Percentiles rank a stretch among this genome's conserved stretches.
phyloP scores from a whole-genome alignment of 1,140 invertebrate genomes.

The Octopus sinensis region DNA sequence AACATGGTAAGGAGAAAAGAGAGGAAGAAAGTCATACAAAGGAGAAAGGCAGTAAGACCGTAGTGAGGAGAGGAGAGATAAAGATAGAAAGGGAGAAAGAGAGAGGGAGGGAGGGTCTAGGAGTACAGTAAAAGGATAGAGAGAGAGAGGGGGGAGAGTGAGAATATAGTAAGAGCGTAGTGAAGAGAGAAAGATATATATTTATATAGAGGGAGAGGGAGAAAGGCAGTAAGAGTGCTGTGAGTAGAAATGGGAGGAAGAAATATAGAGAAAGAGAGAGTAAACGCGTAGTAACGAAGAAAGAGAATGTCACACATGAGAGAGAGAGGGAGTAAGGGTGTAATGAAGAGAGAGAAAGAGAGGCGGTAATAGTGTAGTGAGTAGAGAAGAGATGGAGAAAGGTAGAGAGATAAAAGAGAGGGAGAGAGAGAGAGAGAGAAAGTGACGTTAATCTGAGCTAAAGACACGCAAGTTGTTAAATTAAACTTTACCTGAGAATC shows the following conservation, averaged over 20 bases:
- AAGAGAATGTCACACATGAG: background rate
- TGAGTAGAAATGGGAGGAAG: background rate
- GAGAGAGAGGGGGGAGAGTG: background rate
- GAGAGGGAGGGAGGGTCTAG: background rate
- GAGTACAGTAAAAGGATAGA: background rate
- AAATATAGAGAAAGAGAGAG: too few relatives aligned
- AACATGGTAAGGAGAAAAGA: background rate
- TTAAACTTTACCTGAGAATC: too few relatives aligned
- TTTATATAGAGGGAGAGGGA: background rate
- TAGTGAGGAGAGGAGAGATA: background rate
- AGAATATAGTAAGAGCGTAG: background rate
- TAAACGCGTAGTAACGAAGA: background rate
- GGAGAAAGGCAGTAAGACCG: background rate
- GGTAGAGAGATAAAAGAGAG: slow-evolving; percentile 18
- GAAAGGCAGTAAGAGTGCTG: background rate
- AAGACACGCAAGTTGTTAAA: too few relatives aligned
- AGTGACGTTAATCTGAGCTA: background rate
- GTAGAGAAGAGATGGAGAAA: background rate
- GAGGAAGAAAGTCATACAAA: background rate
- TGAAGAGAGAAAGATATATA: background rate
- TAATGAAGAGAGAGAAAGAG: background rate
- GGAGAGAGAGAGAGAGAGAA: background rate
- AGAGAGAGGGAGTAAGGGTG: background rate
- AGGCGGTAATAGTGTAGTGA: background rate
- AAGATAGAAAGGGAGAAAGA: too few relatives aligned